These are phyloP conservation scores for Phyllotreta cruciferae DNA, from an alignment of 2,888 invertebrate species.

Conservation along the genomic window DNA sequence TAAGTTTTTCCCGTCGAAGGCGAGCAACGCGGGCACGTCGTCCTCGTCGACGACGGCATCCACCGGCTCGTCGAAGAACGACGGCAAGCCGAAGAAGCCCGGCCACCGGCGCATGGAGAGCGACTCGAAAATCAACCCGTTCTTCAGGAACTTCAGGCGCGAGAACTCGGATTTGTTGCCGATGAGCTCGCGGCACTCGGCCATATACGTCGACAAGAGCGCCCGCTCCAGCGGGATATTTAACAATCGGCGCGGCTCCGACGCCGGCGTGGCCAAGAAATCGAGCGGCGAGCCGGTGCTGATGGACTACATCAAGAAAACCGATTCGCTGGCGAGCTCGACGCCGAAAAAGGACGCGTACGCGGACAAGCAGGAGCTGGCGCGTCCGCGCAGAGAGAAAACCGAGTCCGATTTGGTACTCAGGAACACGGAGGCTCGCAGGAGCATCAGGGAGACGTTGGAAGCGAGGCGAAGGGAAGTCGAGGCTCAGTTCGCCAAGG, in stretches of 20 bases:
- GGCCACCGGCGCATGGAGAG: conserved; percentile 77
- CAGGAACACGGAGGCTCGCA: conserved; percentile 66
- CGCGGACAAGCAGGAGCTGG: conserved; percentile 48
- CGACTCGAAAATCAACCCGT: conserved; percentile 74
- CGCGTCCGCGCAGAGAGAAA: conserved; percentile 82
- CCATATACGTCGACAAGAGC: conserved; percentile 65
- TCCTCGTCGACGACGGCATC: conserved; percentile 48
- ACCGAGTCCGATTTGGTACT: conserved; percentile 88
- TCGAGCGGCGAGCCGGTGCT: conserved; percentile 72
- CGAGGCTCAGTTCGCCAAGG: conserved; percentile 59
- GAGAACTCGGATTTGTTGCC: conserved; percentile 88
- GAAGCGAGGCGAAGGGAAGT: conserved; percentile 62
- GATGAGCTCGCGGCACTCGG: conserved; percentile 78
- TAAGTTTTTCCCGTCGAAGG: conserved; percentile 73
- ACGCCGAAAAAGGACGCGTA: conserved; percentile 53
- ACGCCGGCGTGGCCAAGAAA: conserved; percentile 63
- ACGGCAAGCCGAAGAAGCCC: conserved; percentile 54
- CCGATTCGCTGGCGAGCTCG: conserved; percentile 55
- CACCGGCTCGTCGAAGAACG: conserved; percentile 52
- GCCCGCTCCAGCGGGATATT: conserved; percentile 74
- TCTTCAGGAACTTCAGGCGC: conserved; percentile 80
- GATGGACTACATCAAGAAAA: conserved; percentile 72
- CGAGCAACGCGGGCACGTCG: conserved; percentile 45
- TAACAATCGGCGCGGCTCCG: conserved; percentile 69
- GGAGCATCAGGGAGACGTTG: conserved; percentile 61